Percentiles rank a stretch among this genome's conserved stretches.
Evolutionary conservation across 2,113 vertebrate genomes (phyloP).

Genomic region (Oxygymnocypris stewartii): DNA sequence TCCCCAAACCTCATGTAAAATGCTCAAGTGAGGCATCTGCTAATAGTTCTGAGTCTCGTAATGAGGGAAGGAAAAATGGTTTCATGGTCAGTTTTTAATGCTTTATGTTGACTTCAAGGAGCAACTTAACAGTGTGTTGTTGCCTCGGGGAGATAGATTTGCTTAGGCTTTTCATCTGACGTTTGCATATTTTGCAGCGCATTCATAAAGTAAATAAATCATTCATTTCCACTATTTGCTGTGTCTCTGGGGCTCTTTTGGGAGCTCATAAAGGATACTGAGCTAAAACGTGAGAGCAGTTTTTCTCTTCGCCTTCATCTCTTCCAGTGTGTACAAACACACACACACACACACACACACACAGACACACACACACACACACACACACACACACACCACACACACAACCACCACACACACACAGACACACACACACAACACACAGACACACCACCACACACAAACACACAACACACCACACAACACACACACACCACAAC

Average conservation of each 20-base stretch:
- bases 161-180: constrained; percentile 65
- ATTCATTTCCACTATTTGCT: constrained; percentile 62
- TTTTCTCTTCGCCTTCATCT: constrained; percentile 22
- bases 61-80: constrained; percentile 26
- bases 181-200: constrained; percentile 59
- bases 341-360: not conserved
- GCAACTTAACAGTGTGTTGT: constrained; percentile 30
- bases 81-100: constrained; percentile 47
- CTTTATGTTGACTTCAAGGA: constrained; percentile 37
- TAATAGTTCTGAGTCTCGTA: constrained; percentile 5
- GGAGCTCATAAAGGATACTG: constrained; percentile 50
- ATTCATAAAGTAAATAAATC: constrained; percentile 65
- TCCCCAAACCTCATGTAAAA: not conserved
- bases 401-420: too few relatives aligned
- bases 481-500: too few relatives aligned
- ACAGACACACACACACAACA: too few relatives aligned
- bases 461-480: too few relatives aligned
- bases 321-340: not conserved
- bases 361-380: not conserved
- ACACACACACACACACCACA: not conserved
- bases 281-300: constrained; percentile 31
- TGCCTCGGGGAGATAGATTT: constrained; percentile 54
- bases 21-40: constrained; percentile 21
- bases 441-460: too few relatives aligned
- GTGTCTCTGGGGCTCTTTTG: constrained; percentile 53